Evolutionary conservation across 2,888 invertebrate species (phyloP).

Genomic region (Tenthredo mesomela): DNA sequence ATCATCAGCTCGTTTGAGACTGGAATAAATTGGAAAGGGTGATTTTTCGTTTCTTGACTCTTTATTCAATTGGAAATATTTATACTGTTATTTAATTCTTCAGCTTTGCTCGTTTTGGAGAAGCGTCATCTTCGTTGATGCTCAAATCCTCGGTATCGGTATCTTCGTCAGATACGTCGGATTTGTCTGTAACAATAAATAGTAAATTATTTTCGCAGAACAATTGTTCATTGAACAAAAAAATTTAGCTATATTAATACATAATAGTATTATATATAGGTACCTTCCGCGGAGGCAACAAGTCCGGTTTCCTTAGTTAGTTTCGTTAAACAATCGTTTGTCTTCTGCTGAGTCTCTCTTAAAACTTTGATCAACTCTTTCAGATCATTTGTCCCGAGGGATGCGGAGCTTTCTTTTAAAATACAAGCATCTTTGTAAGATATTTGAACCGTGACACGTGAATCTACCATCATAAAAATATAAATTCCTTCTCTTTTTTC

Average conservation of each 20-base stretch:
- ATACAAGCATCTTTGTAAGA: constrained; percentile 58
- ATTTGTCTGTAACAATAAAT: constrained; percentile 59
- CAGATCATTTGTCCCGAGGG: constrained; percentile 59
- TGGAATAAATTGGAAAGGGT: background rate
- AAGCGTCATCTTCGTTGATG: constrained; percentile 54
- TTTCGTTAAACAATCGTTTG: constrained; percentile 70
- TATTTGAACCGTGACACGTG: constrained; percentile 59
- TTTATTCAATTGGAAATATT: background rate
- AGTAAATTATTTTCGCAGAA: constrained; percentile 10
- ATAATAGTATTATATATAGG: no score
- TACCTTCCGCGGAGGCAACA: constrained; percentile 6
- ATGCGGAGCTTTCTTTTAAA: constrained; percentile 55
- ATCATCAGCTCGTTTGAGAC: background rate
- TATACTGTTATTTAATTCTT: constrained; percentile 18
- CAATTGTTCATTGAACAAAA: background rate
- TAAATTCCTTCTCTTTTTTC: background rate
- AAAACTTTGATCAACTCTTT: constrained; percentile 63
- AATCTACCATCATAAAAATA: constrained; percentile 14
- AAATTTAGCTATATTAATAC: background rate
- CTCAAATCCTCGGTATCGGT: background rate
- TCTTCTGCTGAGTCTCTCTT: constrained; percentile 64
- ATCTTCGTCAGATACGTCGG: constrained; percentile 61
- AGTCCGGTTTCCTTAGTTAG: constrained; percentile 54
- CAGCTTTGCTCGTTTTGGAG: constrained; percentile 36
- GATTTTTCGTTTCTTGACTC: background rate